phyloP scores from a whole-genome alignment of 2,113 vertebrate genomes.

The Muntiacus muntjak region DNA sequence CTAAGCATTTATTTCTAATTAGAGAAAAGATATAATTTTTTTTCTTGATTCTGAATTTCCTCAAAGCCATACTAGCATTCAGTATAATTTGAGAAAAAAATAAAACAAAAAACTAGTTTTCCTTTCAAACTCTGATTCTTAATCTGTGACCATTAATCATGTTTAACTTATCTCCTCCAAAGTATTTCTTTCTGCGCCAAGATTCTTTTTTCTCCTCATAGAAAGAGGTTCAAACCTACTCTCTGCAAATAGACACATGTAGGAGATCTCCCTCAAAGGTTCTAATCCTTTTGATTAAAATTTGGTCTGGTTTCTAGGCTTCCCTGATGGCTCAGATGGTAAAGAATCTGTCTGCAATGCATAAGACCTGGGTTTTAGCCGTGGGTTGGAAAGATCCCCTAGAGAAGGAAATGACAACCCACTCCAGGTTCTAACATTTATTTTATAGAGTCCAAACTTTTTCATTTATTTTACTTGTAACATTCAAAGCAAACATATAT shows the following conservation, averaged over 20 bases:
- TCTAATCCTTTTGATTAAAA: neutral
- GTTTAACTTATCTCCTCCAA: neutral
- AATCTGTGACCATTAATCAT: neutral
- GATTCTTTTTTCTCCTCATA: neutral
- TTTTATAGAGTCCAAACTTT: neutral
- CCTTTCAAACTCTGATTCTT: neutral
- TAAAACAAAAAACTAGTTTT: neutral
- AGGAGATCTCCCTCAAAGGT: neutral
- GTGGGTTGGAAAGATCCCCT: neutral
- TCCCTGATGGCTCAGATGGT: neutral
- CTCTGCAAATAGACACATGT: neutral
- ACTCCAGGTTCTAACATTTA: neutral
- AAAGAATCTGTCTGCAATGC: neutral
- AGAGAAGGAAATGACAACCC: neutral
- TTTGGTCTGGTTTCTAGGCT: neutral
- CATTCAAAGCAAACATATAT: neutral
- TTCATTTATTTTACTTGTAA: neutral
- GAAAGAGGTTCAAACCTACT: neutral
- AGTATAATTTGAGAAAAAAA: neutral
- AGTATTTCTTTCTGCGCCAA: neutral
- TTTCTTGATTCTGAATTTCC: neutral
- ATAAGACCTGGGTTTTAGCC: neutral
- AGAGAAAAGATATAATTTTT: neutral
- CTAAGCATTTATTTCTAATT: slow-evolving; percentile 3
- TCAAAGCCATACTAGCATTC: neutral